A percentile compares a stretch with the other conserved stretches of the same genome.
These are phyloP conservation scores for Lophius americanus DNA, from an alignment of 2,797 vertebrate genomes.

Conservation along the genomic window DNA sequence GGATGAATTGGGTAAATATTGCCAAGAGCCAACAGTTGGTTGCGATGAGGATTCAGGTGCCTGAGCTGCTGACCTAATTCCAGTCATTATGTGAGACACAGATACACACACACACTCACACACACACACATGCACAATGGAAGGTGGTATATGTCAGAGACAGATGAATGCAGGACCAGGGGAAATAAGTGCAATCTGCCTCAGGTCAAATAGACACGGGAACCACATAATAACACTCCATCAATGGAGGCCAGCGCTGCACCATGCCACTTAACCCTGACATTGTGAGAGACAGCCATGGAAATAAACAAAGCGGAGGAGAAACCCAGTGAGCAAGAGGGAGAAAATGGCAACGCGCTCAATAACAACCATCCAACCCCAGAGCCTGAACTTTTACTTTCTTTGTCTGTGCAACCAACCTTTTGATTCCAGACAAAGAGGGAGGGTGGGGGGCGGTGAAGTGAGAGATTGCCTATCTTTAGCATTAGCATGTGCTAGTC, in stretches of 20 bases:
- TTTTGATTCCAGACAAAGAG: constrained; percentile 62
- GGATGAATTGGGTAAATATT: constrained; percentile 81
- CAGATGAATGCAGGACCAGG: constrained; percentile 70
- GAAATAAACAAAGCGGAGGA: constrained; percentile 67
- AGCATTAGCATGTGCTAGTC: constrained; percentile 63
- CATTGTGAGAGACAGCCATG: constrained; percentile 57
- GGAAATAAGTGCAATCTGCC: constrained; percentile 86
- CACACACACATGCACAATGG: constrained; percentile 27
- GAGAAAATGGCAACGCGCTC: constrained; percentile 48
- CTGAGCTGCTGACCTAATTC: constrained; percentile 74
- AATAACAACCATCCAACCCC: constrained; percentile 62
- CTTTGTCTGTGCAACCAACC: constrained; percentile 62
- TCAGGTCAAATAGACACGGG: constrained; percentile 80
- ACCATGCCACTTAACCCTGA: constrained; percentile 78
- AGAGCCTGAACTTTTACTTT: constrained; percentile 68
- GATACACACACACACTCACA: constrained; percentile 22
- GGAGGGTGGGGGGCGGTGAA: background rate
- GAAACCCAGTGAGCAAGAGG: constrained; percentile 21
- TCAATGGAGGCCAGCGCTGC: constrained; percentile 66
- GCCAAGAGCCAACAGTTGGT: constrained; percentile 56
- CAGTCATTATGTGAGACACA: constrained; percentile 62
- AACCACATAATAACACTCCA: constrained; percentile 82
- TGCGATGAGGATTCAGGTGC: constrained; percentile 71
- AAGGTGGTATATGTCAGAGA: constrained; percentile 71
- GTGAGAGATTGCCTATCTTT: constrained; percentile 45